Base-by-base conservation (phyloP, 2,888 invertebrate species). In the Carpatolechia fugitivella region DNA sequence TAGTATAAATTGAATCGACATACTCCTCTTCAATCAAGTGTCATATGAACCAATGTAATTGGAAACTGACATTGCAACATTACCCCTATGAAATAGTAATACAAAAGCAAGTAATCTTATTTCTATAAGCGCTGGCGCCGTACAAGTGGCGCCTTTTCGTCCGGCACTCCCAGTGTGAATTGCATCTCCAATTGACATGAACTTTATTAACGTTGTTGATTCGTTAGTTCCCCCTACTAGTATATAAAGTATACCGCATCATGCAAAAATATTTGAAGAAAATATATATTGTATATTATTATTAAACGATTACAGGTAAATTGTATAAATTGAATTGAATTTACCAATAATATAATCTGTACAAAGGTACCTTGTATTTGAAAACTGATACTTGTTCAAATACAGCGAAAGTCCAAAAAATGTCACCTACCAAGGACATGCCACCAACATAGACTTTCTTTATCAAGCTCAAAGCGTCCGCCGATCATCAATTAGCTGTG, bases 381-480 rank as follows among this genome's bases (percentile, higher is more conserved):
- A 44, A 24, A 13, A 11, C 2, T 1, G 24, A 24, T 24, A 4
- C 24, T 24, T 24, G 24, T 13, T 4, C n/a, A 29, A n/a, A n/a
- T 1, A 29, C 6, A 41, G 24, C 4, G 7, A 29, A n/a, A 29
- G 44, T 29, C n/a, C 6, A 1, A 20, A 41, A 41, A 44, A 13
- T 29, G 20, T 44, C 29, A 29, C 44, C 44, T 41, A 24, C 56
- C 55, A 63, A 55, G 48, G 56, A 47, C 33, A 61, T 68, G 61
- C 80, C 77, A 80, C 77, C 79, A 69, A 65, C 72, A 69, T 64
- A 62, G 73, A 50, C 58, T 58, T 57, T 56, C 58, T 75, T 78
- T 50, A 78, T 80, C 77, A 58, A 58, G 57, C 64, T 71, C 63
- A 82, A 82, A 82, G 76, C 65, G 63, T 64, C 85, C 82, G 84